These are phyloP conservation scores for Thalassoma bifasciatum DNA, from an alignment of 2,113 vertebrate genomes.

Conservation along the genomic window DNA sequence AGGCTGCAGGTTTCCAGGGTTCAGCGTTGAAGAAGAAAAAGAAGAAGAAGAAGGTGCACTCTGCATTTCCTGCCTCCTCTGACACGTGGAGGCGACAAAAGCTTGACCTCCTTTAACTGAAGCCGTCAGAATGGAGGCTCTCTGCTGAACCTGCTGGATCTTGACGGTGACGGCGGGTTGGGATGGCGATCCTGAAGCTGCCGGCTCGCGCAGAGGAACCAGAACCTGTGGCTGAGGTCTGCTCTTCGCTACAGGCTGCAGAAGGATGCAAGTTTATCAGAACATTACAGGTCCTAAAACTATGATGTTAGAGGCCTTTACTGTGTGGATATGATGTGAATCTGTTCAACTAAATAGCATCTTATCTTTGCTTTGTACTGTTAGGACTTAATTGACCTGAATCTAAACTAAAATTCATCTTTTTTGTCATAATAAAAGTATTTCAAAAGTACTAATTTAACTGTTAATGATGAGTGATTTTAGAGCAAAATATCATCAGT, in stretches of 20 bases:
- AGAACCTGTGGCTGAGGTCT: slow-evolving; percentile 72
- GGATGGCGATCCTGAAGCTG: slow-evolving; percentile 21
- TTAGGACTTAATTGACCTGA: too few relatives aligned
- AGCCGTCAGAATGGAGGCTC: slow-evolving; percentile 56
- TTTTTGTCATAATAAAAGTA: too few relatives aligned
- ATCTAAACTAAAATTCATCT: too few relatives aligned
- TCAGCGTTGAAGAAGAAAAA: background rate
- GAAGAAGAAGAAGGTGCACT: background rate
- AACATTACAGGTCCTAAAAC: background rate
- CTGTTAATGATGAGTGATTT: too few relatives aligned
- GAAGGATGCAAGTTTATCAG: background rate
- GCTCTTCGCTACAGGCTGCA: slow-evolving; percentile 61
- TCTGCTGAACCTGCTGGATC: slow-evolving; percentile 68
- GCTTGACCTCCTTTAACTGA: slow-evolving; percentile 72
- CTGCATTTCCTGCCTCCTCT: slow-evolving; percentile 34
- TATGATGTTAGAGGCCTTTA: too few relatives aligned
- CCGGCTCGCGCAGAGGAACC: slow-evolving; percentile 60
- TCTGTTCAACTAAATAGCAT: too few relatives aligned
- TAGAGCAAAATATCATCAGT: too few relatives aligned
- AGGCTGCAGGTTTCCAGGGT: slow-evolving; percentile 16
- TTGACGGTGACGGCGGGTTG: slow-evolving; percentile 18
- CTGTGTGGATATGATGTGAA: too few relatives aligned
- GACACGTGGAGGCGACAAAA: slow-evolving; percentile 50
- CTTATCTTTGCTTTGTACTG: too few relatives aligned
- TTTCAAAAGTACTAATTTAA: too few relatives aligned